Evolutionary conservation across 2,888 invertebrate genomes (phyloP), one percentile per base, ranked within the genome.

Genomic region (Balanococcus diminutus): DNA sequence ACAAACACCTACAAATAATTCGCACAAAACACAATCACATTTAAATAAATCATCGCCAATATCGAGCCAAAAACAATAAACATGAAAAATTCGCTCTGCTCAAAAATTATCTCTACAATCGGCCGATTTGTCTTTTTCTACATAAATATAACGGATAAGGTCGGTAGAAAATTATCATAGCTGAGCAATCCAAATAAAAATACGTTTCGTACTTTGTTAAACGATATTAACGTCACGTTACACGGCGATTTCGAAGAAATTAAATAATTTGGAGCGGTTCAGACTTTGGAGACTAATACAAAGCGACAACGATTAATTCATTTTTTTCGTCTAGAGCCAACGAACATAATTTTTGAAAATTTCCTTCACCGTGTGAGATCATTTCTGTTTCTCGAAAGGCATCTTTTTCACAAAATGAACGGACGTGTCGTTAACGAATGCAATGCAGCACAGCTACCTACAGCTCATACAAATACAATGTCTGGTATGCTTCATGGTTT

Each of bases 1-100:
- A 67, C 28, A 14, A 67, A 28, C 67, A 67, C 28, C 67, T 16
- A 67, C 67, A 67, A 67, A 67, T 56, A 56, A 56, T 67, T 67
- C 14, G n/a, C n/a, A 67, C 25, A 67, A 67, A 67, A 67, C 28
- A 67, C 67, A 67, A 67, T 67, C 56, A 61, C 25, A 11, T 67
- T 19, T 46, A 46, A 67, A 16, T 28, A 14, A 67, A 67, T 16
- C 67, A 28, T 6, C 16, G 3, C 28, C 67, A 28, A 28, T 11
- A 61, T 16, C 5, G 16, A 4, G 67, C 67, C 67, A 67, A 67
- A 67, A 67, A 67, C 28, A 67, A 67, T 31, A 67, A 14, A 67
- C 56, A 28, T 0, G 28, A 67, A 67, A 67, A 67, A 28, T 28
- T 67, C 28, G 25, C 67, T 67, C 28, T 28, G 4, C 28, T 67